phyloP scores from a whole-genome alignment of 2,888 invertebrate genomes.

The Eudasyphora cyanicolor region DNA sequence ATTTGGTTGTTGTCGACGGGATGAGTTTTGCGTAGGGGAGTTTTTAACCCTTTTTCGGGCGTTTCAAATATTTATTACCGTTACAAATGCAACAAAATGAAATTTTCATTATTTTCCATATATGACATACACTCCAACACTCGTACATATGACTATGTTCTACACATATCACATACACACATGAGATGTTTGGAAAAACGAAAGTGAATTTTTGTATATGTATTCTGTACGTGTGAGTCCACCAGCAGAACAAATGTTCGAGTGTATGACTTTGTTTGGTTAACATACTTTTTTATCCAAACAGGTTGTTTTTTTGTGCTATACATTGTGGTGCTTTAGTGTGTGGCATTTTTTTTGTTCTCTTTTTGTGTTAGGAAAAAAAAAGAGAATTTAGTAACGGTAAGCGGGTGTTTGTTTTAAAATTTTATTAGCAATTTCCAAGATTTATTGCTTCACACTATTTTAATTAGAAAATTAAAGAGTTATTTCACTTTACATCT shows the following conservation, averaged over 20 bases:
- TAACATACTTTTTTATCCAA: not conserved
- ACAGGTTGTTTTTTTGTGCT: constrained; percentile 21
- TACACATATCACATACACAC: not conserved
- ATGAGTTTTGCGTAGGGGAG: constrained; percentile 62
- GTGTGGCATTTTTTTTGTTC: not conserved
- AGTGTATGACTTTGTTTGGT: not conserved
- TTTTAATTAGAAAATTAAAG: constrained; percentile 39
- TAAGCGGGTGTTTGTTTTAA: not conserved
- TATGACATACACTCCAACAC: not conserved
- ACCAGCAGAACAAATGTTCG: no score
- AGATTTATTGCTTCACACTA: constrained; percentile 64
- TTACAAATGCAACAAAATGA: constrained; percentile 78
- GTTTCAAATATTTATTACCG: constrained; percentile 78
- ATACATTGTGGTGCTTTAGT: not conserved
- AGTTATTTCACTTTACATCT: not conserved
- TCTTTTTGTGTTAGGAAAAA: not conserved
- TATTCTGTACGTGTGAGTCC: not conserved
- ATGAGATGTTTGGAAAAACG: constrained; percentile 3
- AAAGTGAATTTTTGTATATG: constrained; percentile 35
- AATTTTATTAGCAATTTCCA: constrained; percentile 64
- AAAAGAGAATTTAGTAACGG: not conserved
- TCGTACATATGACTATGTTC: not conserved
- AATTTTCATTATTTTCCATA: constrained; percentile 46
- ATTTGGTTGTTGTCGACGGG: constrained; percentile 19
- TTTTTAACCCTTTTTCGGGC: constrained; percentile 59